Base-by-base conservation (phyloP, 2,113 vertebrate genomes). In the Murina feae region DNA sequence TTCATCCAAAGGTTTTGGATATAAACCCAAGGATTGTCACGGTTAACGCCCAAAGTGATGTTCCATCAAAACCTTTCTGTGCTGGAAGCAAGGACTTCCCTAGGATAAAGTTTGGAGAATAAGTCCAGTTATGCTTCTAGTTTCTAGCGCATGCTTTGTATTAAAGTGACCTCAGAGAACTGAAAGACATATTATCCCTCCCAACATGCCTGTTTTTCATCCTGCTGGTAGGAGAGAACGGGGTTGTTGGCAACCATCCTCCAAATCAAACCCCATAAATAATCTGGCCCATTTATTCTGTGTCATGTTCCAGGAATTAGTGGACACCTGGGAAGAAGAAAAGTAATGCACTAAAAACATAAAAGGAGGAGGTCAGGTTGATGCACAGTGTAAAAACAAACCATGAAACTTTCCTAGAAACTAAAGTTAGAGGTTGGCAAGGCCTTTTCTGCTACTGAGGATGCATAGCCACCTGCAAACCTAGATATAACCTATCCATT, bases 81-180 rank as follows among this genome's bases (percentile, higher is more conserved):
- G 11, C 85, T 71, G 11, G 49, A 58, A 75, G 23, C 10, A 44
- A 89, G 75, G 92, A 47, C 21, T 72, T 69, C 32, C 78, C 78
- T 55, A 30, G 25, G 39, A 55, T 89, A 86, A 90, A 94, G 55
- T 71, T 75, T 71, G 20, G 37, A 44, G 44, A 80, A 63, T 53
- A 93, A 55, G 72, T 39, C 9, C 60, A 93, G 35, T 42, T 87
- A 65, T 21, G 23, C 32, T 63, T 89, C 49, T 58, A 60, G 8
- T 80, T 92, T 85, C 71, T 81, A 87, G 8, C 4, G 32, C 32
- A 86, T 68, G 66, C 11, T 96, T 95, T 95, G 32, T 75, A 83
- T 82, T 88, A 74, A 92, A 82, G 68, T 28, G 6, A 18, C 35
- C 69, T 47, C 32, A 20, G 76, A 76, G 91, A 95, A 86, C 93